These are phyloP conservation scores for Mus musculus DNA, from an alignment of 2,113 vertebrate species.

Conservation along the genomic window DNA sequence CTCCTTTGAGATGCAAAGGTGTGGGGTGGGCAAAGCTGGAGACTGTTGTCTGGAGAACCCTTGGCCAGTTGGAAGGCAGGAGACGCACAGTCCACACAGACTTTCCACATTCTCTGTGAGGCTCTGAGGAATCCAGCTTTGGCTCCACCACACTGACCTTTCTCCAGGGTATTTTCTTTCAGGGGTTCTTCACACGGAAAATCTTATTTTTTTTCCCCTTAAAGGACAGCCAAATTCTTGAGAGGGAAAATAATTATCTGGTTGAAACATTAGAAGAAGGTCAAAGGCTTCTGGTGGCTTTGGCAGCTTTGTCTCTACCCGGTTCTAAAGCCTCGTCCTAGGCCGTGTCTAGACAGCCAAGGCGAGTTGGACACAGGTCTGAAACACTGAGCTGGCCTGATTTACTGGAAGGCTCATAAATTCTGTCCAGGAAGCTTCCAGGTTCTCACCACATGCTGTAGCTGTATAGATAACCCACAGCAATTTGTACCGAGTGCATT, in stretches of 20 bases:
- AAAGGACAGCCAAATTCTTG: constrained; percentile 81
- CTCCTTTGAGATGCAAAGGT: constrained; percentile 23
- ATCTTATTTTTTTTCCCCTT: constrained; percentile 60
- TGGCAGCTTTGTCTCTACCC: constrained; percentile 71
- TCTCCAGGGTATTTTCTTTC: constrained; percentile 81
- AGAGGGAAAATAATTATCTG: constrained; percentile 83
- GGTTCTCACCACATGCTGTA: constrained; percentile 66
- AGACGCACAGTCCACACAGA: not conserved
- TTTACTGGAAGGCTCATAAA: constrained; percentile 79
- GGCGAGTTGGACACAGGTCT: constrained; percentile 75
- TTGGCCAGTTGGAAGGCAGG: constrained; percentile 31
- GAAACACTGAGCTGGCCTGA: constrained; percentile 63
- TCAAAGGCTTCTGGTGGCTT: constrained; percentile 82
- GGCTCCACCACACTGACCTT: constrained; percentile 73
- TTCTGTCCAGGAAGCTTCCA: constrained; percentile 63
- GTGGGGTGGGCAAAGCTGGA: constrained; percentile 5
- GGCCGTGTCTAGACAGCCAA: constrained; percentile 78
- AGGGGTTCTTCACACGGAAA: constrained; percentile 82
- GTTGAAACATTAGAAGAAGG: constrained; percentile 83
- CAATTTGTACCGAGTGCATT: constrained; percentile 69
- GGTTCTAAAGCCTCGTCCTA: constrained; percentile 72
- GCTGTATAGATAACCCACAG: constrained; percentile 74
- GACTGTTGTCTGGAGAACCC: not conserved
- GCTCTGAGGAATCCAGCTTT: constrained; percentile 74
- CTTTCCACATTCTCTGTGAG: constrained; percentile 72